These are phyloP conservation scores for Guaruba guarouba DNA, from an alignment of 2,113 vertebrate species.

Conservation along the genomic window DNA sequence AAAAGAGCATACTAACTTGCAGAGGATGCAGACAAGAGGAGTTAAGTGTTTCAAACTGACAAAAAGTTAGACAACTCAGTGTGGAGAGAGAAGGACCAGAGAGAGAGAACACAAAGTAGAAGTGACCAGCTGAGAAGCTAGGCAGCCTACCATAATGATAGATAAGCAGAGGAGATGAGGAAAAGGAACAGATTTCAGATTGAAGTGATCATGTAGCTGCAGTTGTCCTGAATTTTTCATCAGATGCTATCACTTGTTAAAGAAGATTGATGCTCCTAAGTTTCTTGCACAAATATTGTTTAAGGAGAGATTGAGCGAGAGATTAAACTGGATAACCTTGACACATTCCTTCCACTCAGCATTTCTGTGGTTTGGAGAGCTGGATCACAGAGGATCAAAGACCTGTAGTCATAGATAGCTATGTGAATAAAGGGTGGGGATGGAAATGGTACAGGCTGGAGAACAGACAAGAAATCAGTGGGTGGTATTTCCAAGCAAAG, in stretches of 20 bases:
- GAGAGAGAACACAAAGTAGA: not conserved
- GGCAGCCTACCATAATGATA: not conserved
- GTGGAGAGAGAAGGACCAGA: not conserved
- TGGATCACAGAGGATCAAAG: not conserved
- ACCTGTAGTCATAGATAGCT: not conserved
- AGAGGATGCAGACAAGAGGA: not conserved
- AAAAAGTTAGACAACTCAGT: not conserved
- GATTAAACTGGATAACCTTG: not conserved
- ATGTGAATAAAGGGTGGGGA: not conserved
- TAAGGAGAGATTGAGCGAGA: not conserved
- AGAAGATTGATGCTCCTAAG: not conserved
- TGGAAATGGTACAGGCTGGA: not conserved
- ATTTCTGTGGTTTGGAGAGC: not conserved
- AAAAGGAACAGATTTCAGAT: not conserved
- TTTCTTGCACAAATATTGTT: not conserved
- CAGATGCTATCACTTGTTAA: not conserved
- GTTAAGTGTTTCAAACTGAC: not conserved
- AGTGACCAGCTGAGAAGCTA: not conserved
- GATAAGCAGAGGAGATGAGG: not conserved
- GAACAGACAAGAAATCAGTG: not conserved
- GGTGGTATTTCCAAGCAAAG: not conserved
- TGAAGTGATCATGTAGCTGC: not conserved
- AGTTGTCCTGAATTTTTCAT: not conserved
- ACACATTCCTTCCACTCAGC: not conserved
- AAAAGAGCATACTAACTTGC: not conserved